Conservation (phyloP, 37 sponge, comb jelly and placozoan genomes). For the Chondrilla cf. caribensis region DNA sequence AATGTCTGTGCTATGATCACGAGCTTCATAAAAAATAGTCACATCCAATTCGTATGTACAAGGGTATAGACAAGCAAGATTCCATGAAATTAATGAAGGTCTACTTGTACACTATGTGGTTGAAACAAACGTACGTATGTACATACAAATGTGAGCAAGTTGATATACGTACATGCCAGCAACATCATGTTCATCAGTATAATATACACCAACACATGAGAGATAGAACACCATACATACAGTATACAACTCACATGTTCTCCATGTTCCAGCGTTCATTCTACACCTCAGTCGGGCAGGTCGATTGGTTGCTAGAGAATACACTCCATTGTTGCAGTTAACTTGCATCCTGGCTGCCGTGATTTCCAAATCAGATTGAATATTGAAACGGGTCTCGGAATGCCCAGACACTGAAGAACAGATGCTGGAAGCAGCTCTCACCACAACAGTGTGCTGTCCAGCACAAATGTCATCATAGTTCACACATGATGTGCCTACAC, state of each 20-base stretch:
- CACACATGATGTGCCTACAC: background rate
- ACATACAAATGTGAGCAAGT: too few species aligned
- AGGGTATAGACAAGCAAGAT: too few species aligned
- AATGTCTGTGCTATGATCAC: too few species aligned
- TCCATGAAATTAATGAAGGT: too few species aligned
- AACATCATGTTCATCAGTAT: too few species aligned
- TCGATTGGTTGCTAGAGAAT: background rate
- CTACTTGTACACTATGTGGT: too few species aligned
- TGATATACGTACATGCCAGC: too few species aligned
- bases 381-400: background rate
- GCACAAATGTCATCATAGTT: background rate
- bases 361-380: background rate
- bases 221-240: too few species aligned
- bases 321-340: background rate
- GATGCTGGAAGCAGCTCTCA: background rate
- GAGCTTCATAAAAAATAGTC: too few species aligned
- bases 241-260: background rate
- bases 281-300: background rate
- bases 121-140: too few species aligned
- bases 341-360: background rate
- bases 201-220: too few species aligned
- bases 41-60: too few species aligned
- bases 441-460: background rate
- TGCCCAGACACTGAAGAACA: background rate
- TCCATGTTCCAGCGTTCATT: background rate